Conservation (phyloP, 2,888 invertebrate genomes). For the Folsomia candida region DNA sequence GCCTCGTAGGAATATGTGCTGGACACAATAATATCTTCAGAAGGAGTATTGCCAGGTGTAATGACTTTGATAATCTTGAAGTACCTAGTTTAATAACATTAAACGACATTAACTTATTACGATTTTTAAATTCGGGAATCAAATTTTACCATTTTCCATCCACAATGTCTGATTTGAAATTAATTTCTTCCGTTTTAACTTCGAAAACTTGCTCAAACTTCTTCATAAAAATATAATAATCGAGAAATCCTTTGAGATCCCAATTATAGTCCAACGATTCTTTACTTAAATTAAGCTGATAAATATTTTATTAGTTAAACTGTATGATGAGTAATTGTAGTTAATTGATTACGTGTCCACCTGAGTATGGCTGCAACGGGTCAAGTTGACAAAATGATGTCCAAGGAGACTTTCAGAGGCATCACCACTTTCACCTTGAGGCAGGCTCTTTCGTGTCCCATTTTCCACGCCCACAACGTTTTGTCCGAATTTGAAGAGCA, state of each 20-base stretch:
- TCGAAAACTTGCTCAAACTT: slow-evolving; percentile 44
- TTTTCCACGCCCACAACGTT: no score
- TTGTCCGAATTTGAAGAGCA: no score
- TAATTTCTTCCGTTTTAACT: slow-evolving; percentile 41
- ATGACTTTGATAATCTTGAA: slow-evolving; percentile 18
- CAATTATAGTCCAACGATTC: slow-evolving; percentile 41
- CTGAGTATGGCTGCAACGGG: slow-evolving; percentile 38
- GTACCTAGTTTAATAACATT: slow-evolving; percentile 11
- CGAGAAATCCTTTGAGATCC: slow-evolving; percentile 41
- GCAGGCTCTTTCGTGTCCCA: no score
- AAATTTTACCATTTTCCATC: slow-evolving; percentile 44
- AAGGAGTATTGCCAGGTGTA: no score
- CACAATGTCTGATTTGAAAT: slow-evolving; percentile 43
- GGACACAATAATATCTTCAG: slow-evolving; percentile 31
- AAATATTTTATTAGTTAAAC: not conserved
- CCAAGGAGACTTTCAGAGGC: not conserved
- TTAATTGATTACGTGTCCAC: no score
- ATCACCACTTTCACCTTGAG: no score
- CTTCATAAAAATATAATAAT: slow-evolving; percentile 39
- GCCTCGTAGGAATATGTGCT: slow-evolving; percentile 45
- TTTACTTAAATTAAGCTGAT: slow-evolving; percentile 38
- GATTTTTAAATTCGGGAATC: not conserved
- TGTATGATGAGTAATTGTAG: slow-evolving; percentile 6
- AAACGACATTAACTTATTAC: not conserved
- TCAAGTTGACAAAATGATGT: slow-evolving; percentile 21